Evolutionary conservation across 2,888 invertebrate species (phyloP).

Genomic region (Pyralis farinalis): DNA sequence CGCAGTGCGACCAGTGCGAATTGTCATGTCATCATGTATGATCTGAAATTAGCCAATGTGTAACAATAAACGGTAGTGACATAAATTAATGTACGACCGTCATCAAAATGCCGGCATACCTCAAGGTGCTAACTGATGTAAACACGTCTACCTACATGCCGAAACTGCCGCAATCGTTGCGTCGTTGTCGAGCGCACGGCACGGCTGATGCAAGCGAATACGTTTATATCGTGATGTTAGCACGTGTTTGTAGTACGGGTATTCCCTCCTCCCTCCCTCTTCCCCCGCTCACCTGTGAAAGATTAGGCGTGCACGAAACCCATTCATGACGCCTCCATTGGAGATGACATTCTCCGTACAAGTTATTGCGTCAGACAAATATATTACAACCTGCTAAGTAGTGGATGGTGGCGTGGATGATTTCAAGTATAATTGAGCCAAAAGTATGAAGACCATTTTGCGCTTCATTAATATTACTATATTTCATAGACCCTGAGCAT

Average conservation of each 20-base stretch:
- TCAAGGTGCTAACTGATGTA: not conserved
- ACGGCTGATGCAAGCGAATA: slow-evolving; percentile 17
- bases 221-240: not conserved
- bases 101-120: not conserved
- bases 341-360: not conserved
- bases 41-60: no score
- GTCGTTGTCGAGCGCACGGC: not conserved
- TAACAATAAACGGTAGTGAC: no score
- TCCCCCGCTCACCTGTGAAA: not conserved
- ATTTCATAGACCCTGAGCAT: no score
- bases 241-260: slow-evolving; percentile 1
- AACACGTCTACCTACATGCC: not conserved
- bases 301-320: not conserved
- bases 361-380: slow-evolving; percentile 5
- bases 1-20: no score
- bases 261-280: no score
- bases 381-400: no score
- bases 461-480: no score
- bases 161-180: not conserved
- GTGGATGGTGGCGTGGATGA: no score
- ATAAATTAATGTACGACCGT: no score
- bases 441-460: no score
- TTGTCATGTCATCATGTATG: no score
- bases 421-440: no score
- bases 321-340: not conserved